A percentile compares a stretch with the other conserved stretches of the same genome.
Conservation (phyloP, 2,888 invertebrate genomes). For the Cenopis cana region DNA sequence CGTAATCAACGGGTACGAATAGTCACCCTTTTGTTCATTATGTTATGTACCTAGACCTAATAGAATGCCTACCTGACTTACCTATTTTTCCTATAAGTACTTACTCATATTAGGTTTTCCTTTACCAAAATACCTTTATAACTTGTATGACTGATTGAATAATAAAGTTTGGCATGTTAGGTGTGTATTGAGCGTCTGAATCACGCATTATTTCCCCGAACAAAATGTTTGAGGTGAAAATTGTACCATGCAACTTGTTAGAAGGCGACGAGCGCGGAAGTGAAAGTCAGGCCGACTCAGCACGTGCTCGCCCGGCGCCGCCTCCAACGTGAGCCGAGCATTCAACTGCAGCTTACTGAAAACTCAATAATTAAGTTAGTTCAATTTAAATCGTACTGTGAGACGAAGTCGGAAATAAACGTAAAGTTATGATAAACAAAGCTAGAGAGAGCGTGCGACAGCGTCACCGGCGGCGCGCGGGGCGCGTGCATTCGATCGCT, state of each 20-base stretch:
- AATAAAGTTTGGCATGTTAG: neutral
- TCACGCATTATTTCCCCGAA: slow-evolving; percentile 6
- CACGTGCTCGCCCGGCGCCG: slow-evolving; percentile 55
- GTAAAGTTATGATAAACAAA: slow-evolving; percentile 71
- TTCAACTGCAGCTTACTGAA: slow-evolving; percentile 21
- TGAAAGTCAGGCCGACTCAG: slow-evolving; percentile 66
- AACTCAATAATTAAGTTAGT: slow-evolving; percentile 11
- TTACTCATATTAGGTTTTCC: neutral
- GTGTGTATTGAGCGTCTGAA: neutral
- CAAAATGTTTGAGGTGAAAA: slow-evolving; percentile 32
- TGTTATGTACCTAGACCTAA: too few species aligned
- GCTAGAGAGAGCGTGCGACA: slow-evolving; percentile 59
- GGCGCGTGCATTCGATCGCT: slow-evolving; percentile 71
- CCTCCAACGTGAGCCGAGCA: slow-evolving; percentile 32
- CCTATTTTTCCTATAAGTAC: neutral
- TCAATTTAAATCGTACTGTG: slow-evolving; percentile 19
- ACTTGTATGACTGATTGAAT: neutral
- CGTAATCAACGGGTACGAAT: slow-evolving; percentile 1
- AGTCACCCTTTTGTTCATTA: slow-evolving; percentile 8
- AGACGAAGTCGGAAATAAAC: slow-evolving; percentile 47
- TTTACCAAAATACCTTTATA: neutral
- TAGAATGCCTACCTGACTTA: neutral
- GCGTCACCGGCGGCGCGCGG: slow-evolving; percentile 68
- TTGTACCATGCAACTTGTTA: slow-evolving; percentile 47
- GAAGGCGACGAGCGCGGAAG: slow-evolving; percentile 58